Conservation (phyloP, 2,113 vertebrate genomes). For the Sigmodon hispidus region DNA sequence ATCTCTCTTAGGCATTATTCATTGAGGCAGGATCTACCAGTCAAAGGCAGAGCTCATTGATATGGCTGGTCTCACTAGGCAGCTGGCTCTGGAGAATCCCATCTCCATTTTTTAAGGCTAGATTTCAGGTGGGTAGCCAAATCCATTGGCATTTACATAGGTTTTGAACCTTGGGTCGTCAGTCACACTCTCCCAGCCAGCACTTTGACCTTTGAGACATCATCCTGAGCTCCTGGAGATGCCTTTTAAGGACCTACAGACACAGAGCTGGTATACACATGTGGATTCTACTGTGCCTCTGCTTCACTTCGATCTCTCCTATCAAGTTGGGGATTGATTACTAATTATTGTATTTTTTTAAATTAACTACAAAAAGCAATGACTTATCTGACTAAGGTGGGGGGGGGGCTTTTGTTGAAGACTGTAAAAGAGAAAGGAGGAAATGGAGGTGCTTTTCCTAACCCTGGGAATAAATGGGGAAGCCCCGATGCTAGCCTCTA, state of each 20-base stretch:
- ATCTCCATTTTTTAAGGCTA: background rate
- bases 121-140: background rate
- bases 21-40: background rate
- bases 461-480: background rate
- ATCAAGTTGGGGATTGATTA: background rate
- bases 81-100: background rate
- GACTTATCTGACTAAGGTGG: background rate
- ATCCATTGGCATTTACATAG: background rate
- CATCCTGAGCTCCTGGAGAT: too few relatives aligned
- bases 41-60: background rate
- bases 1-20: background rate
- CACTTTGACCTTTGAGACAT: background rate
- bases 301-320: slow-evolving; percentile 14
- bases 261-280: background rate
- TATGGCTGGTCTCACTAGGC: background rate
- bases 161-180: background rate
- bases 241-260: background rate
- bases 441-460: background rate
- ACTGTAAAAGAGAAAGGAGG: background rate
- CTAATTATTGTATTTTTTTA: slow-evolving; percentile 35
- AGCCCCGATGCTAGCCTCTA: background rate
- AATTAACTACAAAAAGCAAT: slow-evolving; percentile 14
- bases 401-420: background rate
- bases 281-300: background rate
- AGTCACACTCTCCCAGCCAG: background rate